Conservation (phyloP, 2,797 vertebrate genomes). For the Tokudaia muenninki region DNA sequence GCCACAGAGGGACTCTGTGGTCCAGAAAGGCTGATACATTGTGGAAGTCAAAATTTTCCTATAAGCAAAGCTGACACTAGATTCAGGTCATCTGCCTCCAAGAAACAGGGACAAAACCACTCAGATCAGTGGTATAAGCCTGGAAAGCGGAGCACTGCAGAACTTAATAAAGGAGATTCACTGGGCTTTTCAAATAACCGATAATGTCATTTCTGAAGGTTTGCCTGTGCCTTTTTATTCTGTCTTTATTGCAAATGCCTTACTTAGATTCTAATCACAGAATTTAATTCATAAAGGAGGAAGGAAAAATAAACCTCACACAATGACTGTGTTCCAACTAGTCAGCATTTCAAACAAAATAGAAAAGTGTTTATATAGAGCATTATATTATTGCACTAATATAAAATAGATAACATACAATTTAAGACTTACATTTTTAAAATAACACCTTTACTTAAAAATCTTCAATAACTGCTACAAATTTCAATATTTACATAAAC, state of each 20-base stretch:
- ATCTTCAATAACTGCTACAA: background rate
- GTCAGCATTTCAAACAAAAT: background rate
- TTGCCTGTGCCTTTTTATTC: background rate
- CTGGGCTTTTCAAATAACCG: background rate
- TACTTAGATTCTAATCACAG: constrained; percentile 32
- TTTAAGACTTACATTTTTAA: background rate
- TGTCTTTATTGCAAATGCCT: constrained; percentile 8
- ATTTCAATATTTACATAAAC: background rate
- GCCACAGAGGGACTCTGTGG: too few species aligned
- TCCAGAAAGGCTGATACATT: background rate
- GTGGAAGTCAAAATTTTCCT: background rate
- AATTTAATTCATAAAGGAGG: background rate
- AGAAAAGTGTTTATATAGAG: background rate
- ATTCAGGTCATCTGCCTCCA: background rate
- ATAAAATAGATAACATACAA: background rate
- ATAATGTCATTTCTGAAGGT: background rate
- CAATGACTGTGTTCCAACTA: background rate
- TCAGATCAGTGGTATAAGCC: background rate
- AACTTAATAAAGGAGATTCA: background rate
- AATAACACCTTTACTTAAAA: background rate
- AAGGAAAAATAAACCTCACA: background rate
- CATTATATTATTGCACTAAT: background rate
- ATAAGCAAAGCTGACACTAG: background rate
- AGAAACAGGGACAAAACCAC: background rate
- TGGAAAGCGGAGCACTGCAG: background rate